Evolutionary conservation across 1,140 invertebrate genomes (phyloP), one percentile per base, ranked within the genome.

Genomic region (Ips typographus): DNA sequence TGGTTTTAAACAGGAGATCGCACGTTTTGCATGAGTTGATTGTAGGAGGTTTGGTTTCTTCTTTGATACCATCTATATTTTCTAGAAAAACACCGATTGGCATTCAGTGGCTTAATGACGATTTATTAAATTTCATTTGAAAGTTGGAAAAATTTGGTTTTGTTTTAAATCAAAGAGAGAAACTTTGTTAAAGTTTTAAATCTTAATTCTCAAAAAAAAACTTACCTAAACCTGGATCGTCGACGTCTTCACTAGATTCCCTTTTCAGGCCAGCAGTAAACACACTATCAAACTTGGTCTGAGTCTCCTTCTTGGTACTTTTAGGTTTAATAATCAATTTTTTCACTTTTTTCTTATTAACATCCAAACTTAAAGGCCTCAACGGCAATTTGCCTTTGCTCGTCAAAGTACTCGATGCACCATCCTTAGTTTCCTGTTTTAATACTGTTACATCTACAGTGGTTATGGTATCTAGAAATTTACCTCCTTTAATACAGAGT

Each of bases 241-340:
- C 66, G 6, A 49, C 61, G 5, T 71, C 71, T n/a, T 67, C 60
- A 6, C 52, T 37, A 66, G 66, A 74, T 44, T 79, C 77, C 2
- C 74, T 39, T 60, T 78, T 80, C 37, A 80, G 66, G 65, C 73
- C 76, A 60, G 77, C 79, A 6, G 75, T 78, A 65, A 80, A 80
- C 37, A 79, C 76, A 58, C 77, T 77, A 68, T 80, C 76, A 65
- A 78, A 79, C 37, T 40, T 64, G 72, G 53, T 47, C 62, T 61
- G 66, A 39, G 44, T 43, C 40, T 64, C 73, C 71, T 60, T 70
- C 72, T 68, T 77, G 65, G 56, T 60, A 60, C 51, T 71, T 72
- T 80, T 80, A 4, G 73, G 70, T 71, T 79, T 79, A 39, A 79
- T 74, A 8, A 76, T 68, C 3, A 78, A 49, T 56, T 78, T 79